Evolutionary conservation across 2,888 invertebrate genomes (phyloP).

Genomic region (Limnephilus auricula): DNA sequence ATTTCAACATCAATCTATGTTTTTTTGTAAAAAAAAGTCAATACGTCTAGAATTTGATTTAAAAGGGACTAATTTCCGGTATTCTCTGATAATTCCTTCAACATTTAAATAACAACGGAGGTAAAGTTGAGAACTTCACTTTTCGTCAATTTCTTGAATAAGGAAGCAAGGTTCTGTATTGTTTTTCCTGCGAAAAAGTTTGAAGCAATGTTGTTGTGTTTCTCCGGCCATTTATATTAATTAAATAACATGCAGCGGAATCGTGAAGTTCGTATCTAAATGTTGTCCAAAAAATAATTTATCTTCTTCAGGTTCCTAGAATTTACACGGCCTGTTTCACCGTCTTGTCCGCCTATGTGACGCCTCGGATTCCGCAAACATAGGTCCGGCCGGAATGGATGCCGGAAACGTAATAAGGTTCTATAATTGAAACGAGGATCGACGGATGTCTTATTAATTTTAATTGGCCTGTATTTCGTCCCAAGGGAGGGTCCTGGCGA

Average conservation of each 20-base stretch:
- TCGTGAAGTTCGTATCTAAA: neutral
- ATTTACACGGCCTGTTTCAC: neutral
- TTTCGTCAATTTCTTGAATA: neutral
- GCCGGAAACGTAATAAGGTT: constrained; percentile 48
- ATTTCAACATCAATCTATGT: too few relatives aligned
- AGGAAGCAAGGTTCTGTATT: neutral
- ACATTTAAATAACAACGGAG: neutral
- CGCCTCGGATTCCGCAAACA: neutral
- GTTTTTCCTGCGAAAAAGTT: neutral
- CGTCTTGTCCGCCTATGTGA: neutral
- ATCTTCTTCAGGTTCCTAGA: neutral
- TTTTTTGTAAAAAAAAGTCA: too few relatives aligned
- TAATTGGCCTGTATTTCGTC: constrained; percentile 38
- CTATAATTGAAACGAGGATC: constrained; percentile 50
- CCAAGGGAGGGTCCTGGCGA: neutral
- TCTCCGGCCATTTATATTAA: neutral
- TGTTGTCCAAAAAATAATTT: neutral
- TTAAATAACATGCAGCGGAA: neutral
- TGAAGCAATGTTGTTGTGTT: neutral
- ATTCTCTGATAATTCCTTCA: too few relatives aligned
- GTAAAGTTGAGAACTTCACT: neutral
- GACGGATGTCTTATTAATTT: constrained; percentile 49
- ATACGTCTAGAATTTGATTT: too few relatives aligned
- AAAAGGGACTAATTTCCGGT: too few relatives aligned
- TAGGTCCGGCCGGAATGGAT: constrained; percentile 30